Percentiles rank a stretch among this genome's conserved stretches.
These are phyloP conservation scores for Corvus cornix DNA, from an alignment of 2,113 vertebrate genomes.

Conservation along the genomic window DNA sequence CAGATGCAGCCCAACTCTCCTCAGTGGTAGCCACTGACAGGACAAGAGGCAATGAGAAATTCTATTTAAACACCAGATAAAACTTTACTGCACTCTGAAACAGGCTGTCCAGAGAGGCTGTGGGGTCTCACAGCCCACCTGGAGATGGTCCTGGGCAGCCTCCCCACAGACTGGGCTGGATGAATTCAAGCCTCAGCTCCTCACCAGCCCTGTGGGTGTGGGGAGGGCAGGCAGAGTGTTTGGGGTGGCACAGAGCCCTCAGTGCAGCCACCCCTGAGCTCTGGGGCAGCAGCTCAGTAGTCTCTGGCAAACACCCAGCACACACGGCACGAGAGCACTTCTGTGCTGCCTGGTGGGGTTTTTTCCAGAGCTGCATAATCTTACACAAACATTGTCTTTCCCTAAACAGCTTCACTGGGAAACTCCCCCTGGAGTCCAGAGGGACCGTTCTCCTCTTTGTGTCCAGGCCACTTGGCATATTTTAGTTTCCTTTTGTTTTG, in stretches of 20 bases:
- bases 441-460: not conserved
- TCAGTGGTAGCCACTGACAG: not conserved
- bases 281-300: not conserved
- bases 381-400: not conserved
- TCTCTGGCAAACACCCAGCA: rapidly evolving
- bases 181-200: not conserved
- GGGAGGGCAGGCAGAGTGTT: not conserved
- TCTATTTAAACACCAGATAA: not conserved
- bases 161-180: not conserved
- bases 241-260: not conserved
- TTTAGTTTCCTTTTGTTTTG: not conserved
- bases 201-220: rapidly evolving
- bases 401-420: not conserved
- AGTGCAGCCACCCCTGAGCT: not conserved
- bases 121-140: not conserved
- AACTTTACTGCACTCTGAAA: not conserved
- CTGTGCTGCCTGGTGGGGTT: not conserved
- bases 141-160: not conserved
- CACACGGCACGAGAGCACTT: not conserved
- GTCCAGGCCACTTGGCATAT: not conserved
- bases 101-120: not conserved
- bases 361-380: not conserved
- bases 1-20: not conserved
- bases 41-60: not conserved
- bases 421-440: not conserved